phyloP scores from a whole-genome alignment of 1,140 invertebrate genomes.

The Papilio polytes region DNA sequence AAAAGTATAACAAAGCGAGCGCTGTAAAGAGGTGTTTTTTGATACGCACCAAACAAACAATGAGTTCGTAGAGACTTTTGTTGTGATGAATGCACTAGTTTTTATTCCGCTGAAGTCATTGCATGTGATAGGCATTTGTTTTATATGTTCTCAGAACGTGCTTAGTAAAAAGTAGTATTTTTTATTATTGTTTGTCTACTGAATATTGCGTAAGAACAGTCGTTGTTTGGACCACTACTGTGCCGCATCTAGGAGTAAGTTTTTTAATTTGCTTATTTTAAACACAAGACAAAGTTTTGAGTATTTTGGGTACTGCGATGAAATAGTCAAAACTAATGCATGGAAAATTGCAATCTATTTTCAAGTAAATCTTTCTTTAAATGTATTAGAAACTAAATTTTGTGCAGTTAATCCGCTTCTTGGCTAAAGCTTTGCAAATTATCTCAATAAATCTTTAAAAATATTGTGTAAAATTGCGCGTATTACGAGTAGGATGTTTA shows the following conservation, averaged over 20 bases:
- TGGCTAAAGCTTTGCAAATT: background rate
- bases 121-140: constrained; percentile 40
- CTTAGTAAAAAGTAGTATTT: constrained; percentile 19
- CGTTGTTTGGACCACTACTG: constrained; percentile 28
- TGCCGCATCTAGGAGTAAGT: constrained; percentile 23
- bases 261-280: background rate
- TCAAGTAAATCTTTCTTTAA: background rate
- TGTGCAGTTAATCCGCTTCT: background rate
- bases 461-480: background rate
- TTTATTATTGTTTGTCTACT: constrained; percentile 28
- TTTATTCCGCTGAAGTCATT: constrained; percentile 43
- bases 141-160: constrained; percentile 34
- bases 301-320: background rate
- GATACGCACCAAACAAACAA: constrained; percentile 69
- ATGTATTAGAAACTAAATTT: background rate
- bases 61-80: constrained; percentile 65
- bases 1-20: constrained; percentile 63
- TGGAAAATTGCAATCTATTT: background rate
- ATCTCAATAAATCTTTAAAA: background rate
- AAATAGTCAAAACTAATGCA: background rate
- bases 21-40: constrained; percentile 76
- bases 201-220: constrained; percentile 36
- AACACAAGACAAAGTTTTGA: background rate
- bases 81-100: constrained; percentile 56
- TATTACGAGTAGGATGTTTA: background rate